Conservation (phyloP, 2,113 vertebrate species). For the Heterotis niloticus region DNA sequence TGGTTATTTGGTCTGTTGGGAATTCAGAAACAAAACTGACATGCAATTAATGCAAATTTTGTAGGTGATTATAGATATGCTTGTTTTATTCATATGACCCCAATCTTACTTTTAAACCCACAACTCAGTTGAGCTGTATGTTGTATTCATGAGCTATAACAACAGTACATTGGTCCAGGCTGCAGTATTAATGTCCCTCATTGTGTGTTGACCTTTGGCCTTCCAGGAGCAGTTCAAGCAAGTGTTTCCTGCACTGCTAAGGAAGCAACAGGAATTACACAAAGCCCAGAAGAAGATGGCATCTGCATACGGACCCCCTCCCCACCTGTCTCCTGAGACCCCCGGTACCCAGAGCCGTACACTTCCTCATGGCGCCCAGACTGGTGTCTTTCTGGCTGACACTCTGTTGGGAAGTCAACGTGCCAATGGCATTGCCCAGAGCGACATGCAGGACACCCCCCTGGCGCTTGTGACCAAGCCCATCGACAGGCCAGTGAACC, state of each 20-base stretch:
- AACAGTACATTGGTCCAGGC: no score
- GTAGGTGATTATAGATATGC: no score
- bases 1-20: no score
- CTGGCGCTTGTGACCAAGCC: conserved; percentile 89
- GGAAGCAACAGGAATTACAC: conserved; percentile 79
- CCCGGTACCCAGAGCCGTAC: conserved; percentile 71
- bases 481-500: not conserved
- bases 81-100: no score
- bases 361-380: conserved; percentile 78
- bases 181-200: conserved; percentile 23
- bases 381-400: conserved; percentile 84
- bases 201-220: conserved; percentile 52
- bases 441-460: conserved; percentile 90
- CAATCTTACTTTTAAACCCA: no score
- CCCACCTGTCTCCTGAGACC: conserved; percentile 72
- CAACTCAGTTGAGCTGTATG: no score
- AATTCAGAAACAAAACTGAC: no score
- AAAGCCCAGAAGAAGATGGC: conserved; percentile 85
- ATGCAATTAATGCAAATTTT: no score
- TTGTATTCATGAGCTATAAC: no score
- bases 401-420: conserved; percentile 86
- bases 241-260: conserved; percentile 82
- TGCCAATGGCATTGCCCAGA: conserved; percentile 90
- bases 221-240: conserved; percentile 82
- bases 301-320: conserved; percentile 52